These are phyloP conservation scores for Athetis lepigone DNA, from an alignment of 2,888 invertebrate species.

Conservation along the genomic window DNA sequence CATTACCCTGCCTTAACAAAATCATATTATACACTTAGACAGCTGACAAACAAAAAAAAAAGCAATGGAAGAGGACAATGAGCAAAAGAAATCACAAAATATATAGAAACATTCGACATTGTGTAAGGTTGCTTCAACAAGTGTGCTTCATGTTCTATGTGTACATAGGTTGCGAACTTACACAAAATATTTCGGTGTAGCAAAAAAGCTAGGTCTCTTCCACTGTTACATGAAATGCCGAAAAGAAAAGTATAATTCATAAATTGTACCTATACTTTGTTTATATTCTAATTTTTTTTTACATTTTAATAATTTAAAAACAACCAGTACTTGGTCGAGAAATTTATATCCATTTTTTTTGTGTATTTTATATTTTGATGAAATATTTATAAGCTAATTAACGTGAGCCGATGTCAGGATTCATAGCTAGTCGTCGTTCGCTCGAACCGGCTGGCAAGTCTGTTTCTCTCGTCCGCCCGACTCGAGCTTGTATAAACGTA, in stretches of 20 bases:
- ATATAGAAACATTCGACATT: conserved; percentile 80
- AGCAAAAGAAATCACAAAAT: conserved; percentile 89
- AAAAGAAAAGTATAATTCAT: conserved; percentile 90
- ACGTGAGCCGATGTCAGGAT: conserved; percentile 91
- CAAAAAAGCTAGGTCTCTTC: conserved; percentile 81
- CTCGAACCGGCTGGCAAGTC: conserved; percentile 87
- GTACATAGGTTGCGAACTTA: conserved; percentile 68
- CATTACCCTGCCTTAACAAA: conserved; percentile 90
- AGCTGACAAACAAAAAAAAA: conserved; percentile 86
- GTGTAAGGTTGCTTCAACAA: conserved; percentile 77
- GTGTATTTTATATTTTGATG: conserved; percentile 91
- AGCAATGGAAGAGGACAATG: conserved; percentile 89
- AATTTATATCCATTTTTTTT: conserved; percentile 91
- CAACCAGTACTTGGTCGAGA: conserved; percentile 90
- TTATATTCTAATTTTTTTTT: conserved; percentile 90
- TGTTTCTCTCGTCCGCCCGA: conserved; percentile 79
- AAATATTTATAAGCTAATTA: conserved; percentile 91
- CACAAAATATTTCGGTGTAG: conserved; percentile 76
- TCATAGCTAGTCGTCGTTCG: conserved; percentile 91
- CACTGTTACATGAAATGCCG: conserved; percentile 88
- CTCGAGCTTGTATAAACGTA: conserved; percentile 87
- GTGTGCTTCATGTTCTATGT: conserved; percentile 66
- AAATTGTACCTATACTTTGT: conserved; percentile 91
- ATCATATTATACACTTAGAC: conserved; percentile 88
- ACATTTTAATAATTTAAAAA: conserved; percentile 91